Conservation (phyloP, 2,797 vertebrate genomes). For the Notolepis coatsorum region DNA sequence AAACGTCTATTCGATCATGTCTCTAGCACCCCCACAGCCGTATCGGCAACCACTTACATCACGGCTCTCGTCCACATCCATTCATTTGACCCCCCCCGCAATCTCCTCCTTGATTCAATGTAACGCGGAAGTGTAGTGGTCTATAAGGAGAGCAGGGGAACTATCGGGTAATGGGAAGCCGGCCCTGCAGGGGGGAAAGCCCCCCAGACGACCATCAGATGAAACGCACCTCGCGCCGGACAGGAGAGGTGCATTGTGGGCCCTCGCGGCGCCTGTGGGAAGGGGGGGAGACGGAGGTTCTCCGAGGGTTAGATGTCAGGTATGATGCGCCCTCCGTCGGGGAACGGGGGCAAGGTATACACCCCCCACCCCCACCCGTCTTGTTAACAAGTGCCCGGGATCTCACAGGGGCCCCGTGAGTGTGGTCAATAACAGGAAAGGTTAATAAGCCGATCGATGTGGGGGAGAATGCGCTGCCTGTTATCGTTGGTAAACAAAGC, state of each 20-base stretch:
- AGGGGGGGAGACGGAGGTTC: conserved; percentile 20
- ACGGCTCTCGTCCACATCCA: no score
- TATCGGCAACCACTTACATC: no score
- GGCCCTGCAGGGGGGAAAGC: no score
- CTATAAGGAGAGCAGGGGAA: no score
- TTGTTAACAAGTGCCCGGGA: conserved; percentile 64
- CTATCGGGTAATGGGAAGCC: no score
- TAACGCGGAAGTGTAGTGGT: no score
- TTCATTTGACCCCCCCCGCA: no score
- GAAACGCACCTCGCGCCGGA: background rate
- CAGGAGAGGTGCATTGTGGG: background rate
- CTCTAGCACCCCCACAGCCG: no score
- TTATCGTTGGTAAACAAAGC: conserved; percentile 41
- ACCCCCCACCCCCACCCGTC: conserved; percentile 37
- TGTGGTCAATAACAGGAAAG: conserved; percentile 61
- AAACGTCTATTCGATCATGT: no score
- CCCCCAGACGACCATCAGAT: no score
- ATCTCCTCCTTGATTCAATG: no score
- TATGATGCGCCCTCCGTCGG: conserved; percentile 14
- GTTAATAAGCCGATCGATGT: conserved; percentile 74
- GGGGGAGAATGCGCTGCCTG: conserved; percentile 27
- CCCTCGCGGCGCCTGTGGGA: conserved; percentile 11
- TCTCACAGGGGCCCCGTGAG: conserved; percentile 34
- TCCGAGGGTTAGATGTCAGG: conserved; percentile 32
- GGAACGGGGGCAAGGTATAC: conserved; percentile 18